Conservation (phyloP, 2,888 invertebrate genomes). For the Linyphia triangularis region DNA sequence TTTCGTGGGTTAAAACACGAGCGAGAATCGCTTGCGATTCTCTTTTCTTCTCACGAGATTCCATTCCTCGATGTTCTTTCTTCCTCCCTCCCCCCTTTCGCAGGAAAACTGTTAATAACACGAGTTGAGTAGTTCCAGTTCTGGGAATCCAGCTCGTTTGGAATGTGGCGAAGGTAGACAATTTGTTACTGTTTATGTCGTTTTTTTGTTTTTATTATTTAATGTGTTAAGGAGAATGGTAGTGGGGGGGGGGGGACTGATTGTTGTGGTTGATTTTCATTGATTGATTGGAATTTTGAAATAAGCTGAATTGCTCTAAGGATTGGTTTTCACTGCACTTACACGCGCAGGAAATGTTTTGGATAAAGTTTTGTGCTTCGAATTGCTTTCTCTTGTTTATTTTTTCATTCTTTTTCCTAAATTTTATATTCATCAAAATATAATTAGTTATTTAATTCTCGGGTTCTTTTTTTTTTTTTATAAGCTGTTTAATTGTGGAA, state of each 20-base stretch:
- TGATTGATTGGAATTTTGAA: background rate
- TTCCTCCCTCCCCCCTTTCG: background rate
- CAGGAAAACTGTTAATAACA: constrained; percentile 26
- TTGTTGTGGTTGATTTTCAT: constrained; percentile 10
- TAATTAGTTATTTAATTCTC: too few relatives aligned
- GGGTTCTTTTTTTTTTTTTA: too few relatives aligned
- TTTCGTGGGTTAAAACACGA: constrained; percentile 25
- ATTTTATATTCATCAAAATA: too few relatives aligned
- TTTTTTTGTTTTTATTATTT: background rate
- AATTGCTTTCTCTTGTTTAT: too few relatives aligned
- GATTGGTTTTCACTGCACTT: too few relatives aligned
- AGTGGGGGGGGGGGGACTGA: too few relatives aligned
- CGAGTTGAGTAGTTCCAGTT: constrained; percentile 5
- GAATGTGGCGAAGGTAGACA: constrained; percentile 29
- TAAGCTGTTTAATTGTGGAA: too few relatives aligned
- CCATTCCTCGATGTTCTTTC: constrained; percentile 26
- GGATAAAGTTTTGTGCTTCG: too few relatives aligned
- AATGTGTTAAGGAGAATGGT: background rate
- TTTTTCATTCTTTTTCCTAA: too few relatives aligned
- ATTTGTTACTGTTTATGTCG: background rate
- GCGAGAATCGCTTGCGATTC: constrained; percentile 43
- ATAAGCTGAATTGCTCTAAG: too few relatives aligned
- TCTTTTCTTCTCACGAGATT: constrained; percentile 48
- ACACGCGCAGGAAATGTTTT: too few relatives aligned
- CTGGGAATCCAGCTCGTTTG: background rate